phyloP scores from a whole-genome alignment of 2,888 invertebrate species.

The Cantharis nigra region DNA sequence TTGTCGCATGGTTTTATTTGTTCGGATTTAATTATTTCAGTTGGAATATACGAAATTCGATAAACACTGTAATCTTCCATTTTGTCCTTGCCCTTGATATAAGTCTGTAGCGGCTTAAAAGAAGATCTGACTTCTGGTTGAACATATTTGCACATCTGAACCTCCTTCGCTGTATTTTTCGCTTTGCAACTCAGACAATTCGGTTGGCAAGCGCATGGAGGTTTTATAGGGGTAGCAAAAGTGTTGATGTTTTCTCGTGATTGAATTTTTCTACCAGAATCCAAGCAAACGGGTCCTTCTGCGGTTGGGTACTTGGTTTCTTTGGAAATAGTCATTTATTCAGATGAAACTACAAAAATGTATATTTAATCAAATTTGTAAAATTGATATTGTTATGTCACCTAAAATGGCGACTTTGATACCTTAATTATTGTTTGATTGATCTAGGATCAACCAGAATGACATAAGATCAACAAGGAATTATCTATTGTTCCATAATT shows the following conservation, averaged over 20 bases:
- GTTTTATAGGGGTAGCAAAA: neutral
- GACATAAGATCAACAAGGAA: too few relatives aligned
- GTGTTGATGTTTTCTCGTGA: neutral
- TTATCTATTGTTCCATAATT: too few relatives aligned
- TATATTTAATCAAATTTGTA: neutral
- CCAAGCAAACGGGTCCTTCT: neutral
- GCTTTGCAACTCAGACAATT: slow-evolving; percentile 1
- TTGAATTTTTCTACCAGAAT: neutral
- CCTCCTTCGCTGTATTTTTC: neutral
- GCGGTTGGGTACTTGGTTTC: neutral
- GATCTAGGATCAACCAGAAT: too few relatives aligned
- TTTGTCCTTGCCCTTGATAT: neutral
- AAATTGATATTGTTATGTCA: neutral
- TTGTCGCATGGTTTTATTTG: slow-evolving; percentile 39
- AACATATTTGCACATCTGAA: slow-evolving; percentile 12
- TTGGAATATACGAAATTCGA: slow-evolving; percentile 6
- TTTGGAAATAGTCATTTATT: neutral
- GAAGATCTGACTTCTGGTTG: slow-evolving; percentile 11
- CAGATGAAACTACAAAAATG: neutral
- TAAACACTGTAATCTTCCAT: slow-evolving; percentile 19
- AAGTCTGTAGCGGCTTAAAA: neutral
- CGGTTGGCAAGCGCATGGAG: neutral
- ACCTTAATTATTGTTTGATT: neutral
- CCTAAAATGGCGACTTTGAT: neutral
- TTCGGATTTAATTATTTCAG: slow-evolving; percentile 35